Evolutionary conservation across 1,140 invertebrate genomes (phyloP), one percentile per base, ranked within the genome.

Genomic region (Philotrypesis tridentata): DNA sequence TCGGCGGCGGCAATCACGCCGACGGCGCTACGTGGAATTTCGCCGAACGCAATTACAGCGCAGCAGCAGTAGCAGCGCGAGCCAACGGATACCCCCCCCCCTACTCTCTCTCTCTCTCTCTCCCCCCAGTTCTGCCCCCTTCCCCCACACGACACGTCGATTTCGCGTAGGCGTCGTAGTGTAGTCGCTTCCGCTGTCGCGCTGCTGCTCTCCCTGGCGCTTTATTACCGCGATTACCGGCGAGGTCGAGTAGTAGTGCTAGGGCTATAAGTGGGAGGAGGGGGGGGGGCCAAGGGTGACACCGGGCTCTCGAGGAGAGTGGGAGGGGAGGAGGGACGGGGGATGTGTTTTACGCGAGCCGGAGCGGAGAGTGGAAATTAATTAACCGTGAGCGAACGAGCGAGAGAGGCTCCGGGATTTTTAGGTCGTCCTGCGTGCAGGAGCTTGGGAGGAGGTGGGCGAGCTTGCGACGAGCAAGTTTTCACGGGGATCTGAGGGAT

Each of bases 141-240:
- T 17, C 17, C 55, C n/a, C 63, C 67, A 67, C 48, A 55, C 48
- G 75, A 55, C 43, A 55, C 68, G 27, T 78, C 33, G 65, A 70
- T 78, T 78, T 37, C 40, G 37, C 68, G 23, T 71, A 71, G 68
- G 68, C 68, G 33, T 71, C 48, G 48, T 55, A n/a, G 48, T 55
- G 17, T 55, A 55, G 48, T 55, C 33, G 25, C 75, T 70, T 77
- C 37, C 25, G 61, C 40, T 68, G 37, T 68, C 40, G 55, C 43
- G n/a, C 48, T 55, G 17, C 48, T 55, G 48, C 48, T 55, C 48
- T 55, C 48, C 55, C 27, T 31, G n/a, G 37, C 33, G 63, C 43
- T 79, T 71, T 70, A 79, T 70, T 79, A 70, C 27, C 33, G 11
- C 61, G 40, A 78, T 78, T 78, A 70, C 65, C 67, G 14, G 27